A percentile compares a stretch with the other conserved stretches of the same genome.
Conservation (phyloP, 2,113 vertebrate genomes). For the Thamnaconus septentrionalis region DNA sequence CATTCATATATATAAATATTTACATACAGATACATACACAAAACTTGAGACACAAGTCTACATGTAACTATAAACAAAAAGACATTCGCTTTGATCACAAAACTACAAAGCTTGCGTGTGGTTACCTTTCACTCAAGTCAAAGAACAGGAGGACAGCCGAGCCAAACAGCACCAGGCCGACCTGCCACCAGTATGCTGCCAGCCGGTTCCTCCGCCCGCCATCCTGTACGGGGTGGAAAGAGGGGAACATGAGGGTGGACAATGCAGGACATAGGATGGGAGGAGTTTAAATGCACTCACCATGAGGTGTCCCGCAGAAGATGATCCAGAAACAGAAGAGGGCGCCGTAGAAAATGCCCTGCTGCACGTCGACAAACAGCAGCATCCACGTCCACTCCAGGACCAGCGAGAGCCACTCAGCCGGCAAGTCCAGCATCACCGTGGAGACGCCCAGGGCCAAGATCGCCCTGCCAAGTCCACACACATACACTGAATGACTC, state of each 20-base stretch:
- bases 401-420: slow-evolving; percentile 97
- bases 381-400: slow-evolving; percentile 99
- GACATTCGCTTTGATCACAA: background rate
- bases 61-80: background rate
- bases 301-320: slow-evolving; percentile 98
- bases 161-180: slow-evolving; percentile 93
- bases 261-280: no score
- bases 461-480: slow-evolving; percentile 82
- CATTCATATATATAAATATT: no score
- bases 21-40: no score
- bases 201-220: slow-evolving; percentile 92
- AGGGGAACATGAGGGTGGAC: background rate
- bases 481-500: background rate
- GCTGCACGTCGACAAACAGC: slow-evolving; percentile 93
- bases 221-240: slow-evolving; percentile 77
- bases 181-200: slow-evolving; percentile 96
- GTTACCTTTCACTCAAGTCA: slow-evolving; percentile 97
- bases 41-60: no score
- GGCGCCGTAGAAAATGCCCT: slow-evolving; percentile 98
- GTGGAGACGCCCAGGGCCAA: slow-evolving; percentile 96
- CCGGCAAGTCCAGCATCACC: slow-evolving; percentile 97
- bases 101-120: no score
- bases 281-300: slow-evolving; percentile 59
- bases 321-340: slow-evolving; percentile 99
- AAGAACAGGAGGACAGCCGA: slow-evolving; percentile 98